These are phyloP conservation scores for Melitaea athalia DNA, from an alignment of 2,888 invertebrate genomes.

Conservation along the genomic window DNA sequence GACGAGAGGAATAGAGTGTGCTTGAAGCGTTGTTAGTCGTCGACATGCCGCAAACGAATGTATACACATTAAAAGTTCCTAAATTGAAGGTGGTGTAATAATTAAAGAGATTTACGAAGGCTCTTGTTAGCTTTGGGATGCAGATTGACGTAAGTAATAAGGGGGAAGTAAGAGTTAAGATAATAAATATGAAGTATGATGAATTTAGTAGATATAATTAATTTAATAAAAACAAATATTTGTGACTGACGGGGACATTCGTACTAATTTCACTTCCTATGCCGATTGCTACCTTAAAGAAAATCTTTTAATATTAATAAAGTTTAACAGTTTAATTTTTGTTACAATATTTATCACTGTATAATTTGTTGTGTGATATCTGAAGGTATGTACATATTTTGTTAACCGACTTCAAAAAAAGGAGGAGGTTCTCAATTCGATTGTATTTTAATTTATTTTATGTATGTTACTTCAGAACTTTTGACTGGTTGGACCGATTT, in stretches of 20 bases:
- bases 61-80: constrained; percentile 78
- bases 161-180: background rate
- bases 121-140: constrained; percentile 19
- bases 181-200: background rate
- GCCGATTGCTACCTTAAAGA: too few relatives aligned
- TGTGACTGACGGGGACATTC: background rate
- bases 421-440: too few relatives aligned
- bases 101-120: constrained; percentile 47
- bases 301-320: too few relatives aligned
- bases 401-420: too few relatives aligned
- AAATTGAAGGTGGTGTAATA: constrained; percentile 67
- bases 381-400: too few relatives aligned
- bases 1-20: constrained; percentile 64
- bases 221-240: background rate
- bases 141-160: constrained; percentile 15
- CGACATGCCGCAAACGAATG: constrained; percentile 62
- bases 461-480: too few relatives aligned
- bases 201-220: background rate
- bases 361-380: too few relatives aligned
- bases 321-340: too few relatives aligned
- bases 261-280: background rate
- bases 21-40: constrained; percentile 68
- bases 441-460: too few relatives aligned
- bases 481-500: too few relatives aligned
- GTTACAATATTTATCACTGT: too few relatives aligned